These are phyloP conservation scores for Philypnodon macrostomus DNA, from an alignment of 2,797 vertebrate genomes.

Conservation along the genomic window DNA sequence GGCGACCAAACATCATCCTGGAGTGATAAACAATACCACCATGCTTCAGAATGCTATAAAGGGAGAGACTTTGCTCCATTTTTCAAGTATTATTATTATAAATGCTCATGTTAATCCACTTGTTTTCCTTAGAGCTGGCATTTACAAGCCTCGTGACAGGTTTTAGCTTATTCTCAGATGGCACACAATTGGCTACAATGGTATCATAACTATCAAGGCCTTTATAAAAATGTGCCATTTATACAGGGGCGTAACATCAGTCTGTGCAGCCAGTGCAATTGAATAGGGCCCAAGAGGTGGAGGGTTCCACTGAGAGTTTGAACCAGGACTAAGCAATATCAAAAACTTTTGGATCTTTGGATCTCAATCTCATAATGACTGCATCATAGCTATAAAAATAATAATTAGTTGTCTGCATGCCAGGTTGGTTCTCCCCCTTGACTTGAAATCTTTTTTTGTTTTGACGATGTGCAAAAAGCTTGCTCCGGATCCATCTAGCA, in stretches of 20 bases:
- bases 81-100: constrained; percentile 59
- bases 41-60: constrained; percentile 53
- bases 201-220: constrained; percentile 20
- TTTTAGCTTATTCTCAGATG: constrained; percentile 46
- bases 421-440: constrained; percentile 32
- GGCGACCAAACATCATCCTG: constrained; percentile 62
- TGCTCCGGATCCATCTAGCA: constrained; percentile 27
- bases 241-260: no score
- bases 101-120: constrained; percentile 57
- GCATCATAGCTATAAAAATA: no score
- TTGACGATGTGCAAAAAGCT: constrained; percentile 20
- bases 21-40: constrained; percentile 65
- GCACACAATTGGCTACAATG: constrained; percentile 1
- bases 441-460: constrained; percentile 42
- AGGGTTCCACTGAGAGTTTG: no score
- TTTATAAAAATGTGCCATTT: constrained; percentile 20
- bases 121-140: constrained; percentile 59
- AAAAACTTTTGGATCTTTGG: constrained; percentile 20
- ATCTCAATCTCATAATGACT: no score
- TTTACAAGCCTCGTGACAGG: constrained; percentile 59
- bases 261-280: no score
- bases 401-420: constrained; percentile 16
- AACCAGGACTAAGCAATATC: no score
- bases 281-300: no score
- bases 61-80: constrained; percentile 60